These are phyloP conservation scores for Eurosta solidaginis DNA, from an alignment of 1,140 invertebrate species.

Conservation along the genomic window DNA sequence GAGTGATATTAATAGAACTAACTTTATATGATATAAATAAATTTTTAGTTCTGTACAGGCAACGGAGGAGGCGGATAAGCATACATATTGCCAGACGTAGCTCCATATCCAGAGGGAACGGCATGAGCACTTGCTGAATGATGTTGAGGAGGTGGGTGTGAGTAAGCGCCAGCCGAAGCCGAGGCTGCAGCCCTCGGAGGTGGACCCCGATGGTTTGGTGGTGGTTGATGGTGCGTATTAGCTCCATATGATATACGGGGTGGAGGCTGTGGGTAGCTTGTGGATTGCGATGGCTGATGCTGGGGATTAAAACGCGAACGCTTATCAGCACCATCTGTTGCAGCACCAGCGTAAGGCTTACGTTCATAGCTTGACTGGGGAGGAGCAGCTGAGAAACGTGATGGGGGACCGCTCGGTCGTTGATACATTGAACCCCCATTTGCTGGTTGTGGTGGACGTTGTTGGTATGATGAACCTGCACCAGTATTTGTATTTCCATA, in stretches of 20 bases:
- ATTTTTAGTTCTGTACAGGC: conserved; percentile 54
- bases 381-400: conserved; percentile 29
- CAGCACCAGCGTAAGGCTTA: neutral
- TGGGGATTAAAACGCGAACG: neutral
- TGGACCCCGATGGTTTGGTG: conserved; percentile 23
- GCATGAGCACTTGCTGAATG: conserved; percentile 38
- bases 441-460: conserved; percentile 34
- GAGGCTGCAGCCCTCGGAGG: neutral
- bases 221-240: conserved; percentile 16
- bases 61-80: conserved; percentile 55
- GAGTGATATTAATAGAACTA: neutral
- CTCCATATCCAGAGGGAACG: conserved; percentile 34
- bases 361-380: neutral
- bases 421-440: conserved; percentile 32
- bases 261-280: neutral
- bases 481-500: neutral
- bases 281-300: neutral
- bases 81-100: conserved; percentile 40
- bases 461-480: conserved; percentile 41
- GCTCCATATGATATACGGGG: neutral
- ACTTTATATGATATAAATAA: neutral
- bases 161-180: neutral
- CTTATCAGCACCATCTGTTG: neutral
- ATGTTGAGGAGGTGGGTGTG: conserved; percentile 30
- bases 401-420: conserved; percentile 18